Conservation (phyloP, 2,888 invertebrate species). For the Agrochola macilenta region DNA sequence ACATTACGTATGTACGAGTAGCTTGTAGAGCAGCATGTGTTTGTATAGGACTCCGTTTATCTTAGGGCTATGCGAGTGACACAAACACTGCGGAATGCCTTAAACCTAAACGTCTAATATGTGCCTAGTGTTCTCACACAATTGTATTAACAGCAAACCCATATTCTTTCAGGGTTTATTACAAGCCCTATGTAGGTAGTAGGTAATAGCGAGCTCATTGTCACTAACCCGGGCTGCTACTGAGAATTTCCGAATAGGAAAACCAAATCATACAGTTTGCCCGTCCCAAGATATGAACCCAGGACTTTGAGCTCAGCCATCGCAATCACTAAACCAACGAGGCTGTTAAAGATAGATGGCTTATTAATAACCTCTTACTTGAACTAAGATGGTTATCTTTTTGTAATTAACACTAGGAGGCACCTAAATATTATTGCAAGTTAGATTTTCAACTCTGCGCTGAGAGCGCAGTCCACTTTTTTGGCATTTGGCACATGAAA, state of each 20-base stretch:
- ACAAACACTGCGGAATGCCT: slow-evolving; percentile 29
- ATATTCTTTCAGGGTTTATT: not conserved
- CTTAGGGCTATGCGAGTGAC: slow-evolving; percentile 25
- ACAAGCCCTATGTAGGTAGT: not conserved
- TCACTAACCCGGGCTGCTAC: not conserved
- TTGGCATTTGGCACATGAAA: not conserved
- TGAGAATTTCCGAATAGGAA: not conserved
- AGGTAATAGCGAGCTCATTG: not conserved
- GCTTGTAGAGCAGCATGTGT: slow-evolving; percentile 9
- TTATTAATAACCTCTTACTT: not conserved
- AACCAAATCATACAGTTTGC: not conserved
- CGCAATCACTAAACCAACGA: not conserved
- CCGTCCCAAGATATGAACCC: not conserved
- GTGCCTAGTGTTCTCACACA: not conserved
- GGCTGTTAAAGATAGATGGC: not conserved
- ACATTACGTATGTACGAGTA: not conserved
- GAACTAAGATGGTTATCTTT: no score
- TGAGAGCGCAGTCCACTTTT: not conserved
- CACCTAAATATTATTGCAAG: not conserved
- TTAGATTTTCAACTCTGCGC: not conserved
- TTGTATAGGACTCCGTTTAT: slow-evolving; percentile 22
- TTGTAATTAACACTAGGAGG: not conserved
- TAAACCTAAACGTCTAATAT: slow-evolving; percentile 12
- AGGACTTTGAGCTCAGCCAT: not conserved
- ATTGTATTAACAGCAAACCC: not conserved